Conservation (phyloP, 2,797 vertebrate genomes). For the Meriones psammophilus region DNA sequence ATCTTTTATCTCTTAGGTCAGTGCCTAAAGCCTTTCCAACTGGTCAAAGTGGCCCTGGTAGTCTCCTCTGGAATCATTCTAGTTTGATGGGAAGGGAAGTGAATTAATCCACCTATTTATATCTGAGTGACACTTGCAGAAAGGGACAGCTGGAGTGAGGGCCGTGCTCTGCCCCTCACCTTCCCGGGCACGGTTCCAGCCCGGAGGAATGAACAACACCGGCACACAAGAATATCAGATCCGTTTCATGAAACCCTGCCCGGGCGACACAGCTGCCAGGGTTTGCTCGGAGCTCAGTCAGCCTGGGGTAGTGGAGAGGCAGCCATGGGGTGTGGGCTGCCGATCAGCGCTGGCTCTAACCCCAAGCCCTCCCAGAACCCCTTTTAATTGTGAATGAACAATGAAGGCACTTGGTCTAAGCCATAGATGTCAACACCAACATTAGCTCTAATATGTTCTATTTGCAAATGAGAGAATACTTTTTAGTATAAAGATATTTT, state of each 20-base stretch:
- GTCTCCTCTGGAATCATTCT: conserved; percentile 21
- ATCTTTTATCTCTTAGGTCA: background rate
- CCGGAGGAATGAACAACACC: conserved; percentile 64
- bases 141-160: conserved; percentile 86
- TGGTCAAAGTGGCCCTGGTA: conserved; percentile 54
- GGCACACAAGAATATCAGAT: conserved; percentile 70
- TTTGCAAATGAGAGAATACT: background rate
- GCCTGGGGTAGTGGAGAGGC: background rate
- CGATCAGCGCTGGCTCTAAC: background rate
- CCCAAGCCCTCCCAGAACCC: background rate
- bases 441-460: background rate
- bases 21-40: conserved; percentile 16
- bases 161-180: conserved; percentile 78
- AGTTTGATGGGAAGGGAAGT: conserved; percentile 73
- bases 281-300: conserved; percentile 32
- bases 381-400: background rate
- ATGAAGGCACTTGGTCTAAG: background rate
- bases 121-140: conserved; percentile 85
- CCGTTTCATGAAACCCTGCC: conserved; percentile 78
- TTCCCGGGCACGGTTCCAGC: conserved; percentile 78
- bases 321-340: background rate
- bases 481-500: conserved; percentile 36
- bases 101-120: conserved; percentile 86
- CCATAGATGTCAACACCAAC: background rate
- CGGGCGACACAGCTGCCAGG: conserved; percentile 70